Conservation (phyloP, 2,888 invertebrate species). For the Eupithecia dodoneata region DNA sequence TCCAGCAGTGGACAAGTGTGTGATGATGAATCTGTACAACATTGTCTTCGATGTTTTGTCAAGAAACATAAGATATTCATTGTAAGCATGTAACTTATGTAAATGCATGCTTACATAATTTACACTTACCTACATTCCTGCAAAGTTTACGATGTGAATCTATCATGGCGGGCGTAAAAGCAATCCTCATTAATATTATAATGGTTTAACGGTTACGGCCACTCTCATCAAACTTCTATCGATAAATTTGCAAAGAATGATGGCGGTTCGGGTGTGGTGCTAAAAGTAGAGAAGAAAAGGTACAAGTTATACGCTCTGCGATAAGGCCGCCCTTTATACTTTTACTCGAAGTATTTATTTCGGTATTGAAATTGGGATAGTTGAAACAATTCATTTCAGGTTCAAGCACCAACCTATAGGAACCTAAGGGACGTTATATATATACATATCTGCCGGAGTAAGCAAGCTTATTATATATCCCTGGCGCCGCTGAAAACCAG, state of each 20-base stretch:
- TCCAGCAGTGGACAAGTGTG: no score
- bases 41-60: background rate
- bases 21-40: background rate
- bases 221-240: background rate
- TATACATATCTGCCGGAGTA: no score
- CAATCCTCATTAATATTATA: conserved; percentile 24
- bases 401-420: no score
- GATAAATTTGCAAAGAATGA: background rate
- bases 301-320: no score
- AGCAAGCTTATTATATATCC: no score
- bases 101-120: background rate
- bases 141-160: conserved; percentile 23
- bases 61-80: background rate
- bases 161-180: conserved; percentile 1
- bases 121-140: background rate
- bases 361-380: no score
- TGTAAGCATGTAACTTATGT: background rate
- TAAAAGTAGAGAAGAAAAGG: background rate
- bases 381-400: no score
- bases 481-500: no score
- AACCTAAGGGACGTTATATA: background rate
- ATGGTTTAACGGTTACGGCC: conserved; percentile 18
- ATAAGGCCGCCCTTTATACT: no score
- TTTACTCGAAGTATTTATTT: no score
- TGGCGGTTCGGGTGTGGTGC: background rate